Base-by-base conservation (phyloP, 2,113 vertebrate species). In the Narcine bancroftii region DNA sequence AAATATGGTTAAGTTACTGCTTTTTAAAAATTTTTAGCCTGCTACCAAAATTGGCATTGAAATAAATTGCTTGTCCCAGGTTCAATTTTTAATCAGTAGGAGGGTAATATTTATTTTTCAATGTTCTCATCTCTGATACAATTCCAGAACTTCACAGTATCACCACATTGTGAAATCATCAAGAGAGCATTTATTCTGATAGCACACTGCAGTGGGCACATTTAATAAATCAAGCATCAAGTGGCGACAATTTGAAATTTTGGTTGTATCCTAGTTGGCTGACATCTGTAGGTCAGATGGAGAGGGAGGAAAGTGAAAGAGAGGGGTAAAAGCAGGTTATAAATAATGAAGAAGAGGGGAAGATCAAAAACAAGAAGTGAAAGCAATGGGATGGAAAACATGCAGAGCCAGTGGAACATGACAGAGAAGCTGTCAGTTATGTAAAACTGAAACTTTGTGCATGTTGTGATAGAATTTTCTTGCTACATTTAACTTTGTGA, bases 21-120 rank as follows among this genome's bases (percentile, higher is more conserved):
- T 89, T 42, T 29, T 89, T n/a, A n/a, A n/a, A n/a, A n/a, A 89
- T 89, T 42, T 36, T 60, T 89, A 65, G 36, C 17, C n/a, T 89
- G 63, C 36, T 65, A 42, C 56, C 85, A 89, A 39, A 66, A 6
- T 39, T 42, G n/a, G n/a, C 65, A 39, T 33, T 81, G 77, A 50
- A 81, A 9, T 76, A 76, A 42, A 76, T 39, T 42, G 42, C 42
- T 47, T 81, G 77, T 33, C 77, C 77, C 50, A 81, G 53, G 77
- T 50, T 29, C 50, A 79, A 81, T 26, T 42, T 77, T 24, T 77
- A 6, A 24, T 81, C 77, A 53, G 5, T 50, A 11, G 2, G 17
- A 29, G 53, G 26, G 0, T 81, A 53, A 11, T 11, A 81, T 69
- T 69, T 24, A 81, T 26, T 29, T 75, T 50, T 81, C 29, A 50